Conservation (phyloP, 2,797 vertebrate species). For the Cynodonichthys magdalenae region DNA sequence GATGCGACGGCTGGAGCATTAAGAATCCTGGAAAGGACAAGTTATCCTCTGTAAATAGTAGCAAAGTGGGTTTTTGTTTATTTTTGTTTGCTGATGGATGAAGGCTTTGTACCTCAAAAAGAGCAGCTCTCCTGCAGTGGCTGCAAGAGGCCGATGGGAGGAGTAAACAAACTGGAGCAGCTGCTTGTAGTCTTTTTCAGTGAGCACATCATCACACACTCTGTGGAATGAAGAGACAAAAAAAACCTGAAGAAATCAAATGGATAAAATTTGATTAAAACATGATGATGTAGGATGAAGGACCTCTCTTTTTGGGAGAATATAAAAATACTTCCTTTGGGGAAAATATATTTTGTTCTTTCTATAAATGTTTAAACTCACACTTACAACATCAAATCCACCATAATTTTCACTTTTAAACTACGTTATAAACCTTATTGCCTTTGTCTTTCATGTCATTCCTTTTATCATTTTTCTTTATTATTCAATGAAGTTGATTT, state of each 20-base stretch:
- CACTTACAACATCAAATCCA: too few relatives aligned
- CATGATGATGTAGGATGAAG: too few relatives aligned
- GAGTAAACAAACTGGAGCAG: conserved; percentile 89
- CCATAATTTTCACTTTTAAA: too few relatives aligned
- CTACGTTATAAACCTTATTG: too few relatives aligned
- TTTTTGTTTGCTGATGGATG: neutral
- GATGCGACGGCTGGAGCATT: conserved; percentile 46
- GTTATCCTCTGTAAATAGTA: neutral
- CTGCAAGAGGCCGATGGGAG: conserved; percentile 88
- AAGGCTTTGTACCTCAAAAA: conserved; percentile 79
- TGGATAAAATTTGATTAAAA: too few relatives aligned
- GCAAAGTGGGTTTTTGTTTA: neutral
- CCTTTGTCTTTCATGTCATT: too few relatives aligned
- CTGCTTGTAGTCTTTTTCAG: conserved; percentile 82
- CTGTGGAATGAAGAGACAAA: conserved; percentile 59
- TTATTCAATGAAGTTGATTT: too few relatives aligned
- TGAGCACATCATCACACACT: conserved; percentile 83
- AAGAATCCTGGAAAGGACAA: conserved; percentile 77
- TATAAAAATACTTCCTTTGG: too few relatives aligned
- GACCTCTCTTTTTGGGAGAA: too few relatives aligned
- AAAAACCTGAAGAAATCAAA: neutral
- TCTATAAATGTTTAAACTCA: too few relatives aligned
- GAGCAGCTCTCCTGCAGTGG: conserved; percentile 89
- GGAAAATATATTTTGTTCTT: too few relatives aligned
- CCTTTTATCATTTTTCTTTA: too few relatives aligned